Conservation (phyloP, 2,888 invertebrate species). For the Lasioglossum marginatum region DNA sequence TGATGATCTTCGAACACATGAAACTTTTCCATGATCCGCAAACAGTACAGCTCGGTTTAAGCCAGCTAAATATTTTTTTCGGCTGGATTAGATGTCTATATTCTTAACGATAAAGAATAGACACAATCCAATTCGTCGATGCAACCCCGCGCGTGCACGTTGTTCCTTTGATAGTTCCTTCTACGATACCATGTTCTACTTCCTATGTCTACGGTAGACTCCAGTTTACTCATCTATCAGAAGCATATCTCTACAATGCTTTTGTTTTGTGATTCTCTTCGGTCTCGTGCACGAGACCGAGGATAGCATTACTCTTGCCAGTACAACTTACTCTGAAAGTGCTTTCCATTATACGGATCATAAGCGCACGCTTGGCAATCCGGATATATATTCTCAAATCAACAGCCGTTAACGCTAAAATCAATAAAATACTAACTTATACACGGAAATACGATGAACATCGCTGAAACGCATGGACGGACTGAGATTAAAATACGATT, state of each 20-base stretch:
- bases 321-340: slow-evolving; percentile 62
- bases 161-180: slow-evolving; percentile 54
- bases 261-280: slow-evolving; percentile 79
- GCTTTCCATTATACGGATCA: slow-evolving; percentile 73
- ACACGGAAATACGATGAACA: neutral
- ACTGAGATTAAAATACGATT: slow-evolving; percentile 30
- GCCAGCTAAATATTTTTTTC: slow-evolving; percentile 55
- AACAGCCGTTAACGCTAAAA: slow-evolving; percentile 21
- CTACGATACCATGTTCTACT: slow-evolving; percentile 61
- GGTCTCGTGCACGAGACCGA: slow-evolving; percentile 82
- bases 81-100: slow-evolving; percentile 86
- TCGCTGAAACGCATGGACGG: slow-evolving; percentile 41
- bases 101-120: slow-evolving; percentile 89
- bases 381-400: slow-evolving; percentile 20
- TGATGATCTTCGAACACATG: slow-evolving; percentile 22
- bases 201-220: slow-evolving; percentile 51
- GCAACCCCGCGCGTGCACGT: slow-evolving; percentile 59
- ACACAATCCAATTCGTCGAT: slow-evolving; percentile 86
- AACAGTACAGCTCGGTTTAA: slow-evolving; percentile 57
- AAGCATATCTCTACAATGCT: slow-evolving; percentile 79
- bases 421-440: slow-evolving; percentile 39
- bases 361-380: slow-evolving; percentile 51
- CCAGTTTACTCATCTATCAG: slow-evolving; percentile 58
- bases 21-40: slow-evolving; percentile 59
- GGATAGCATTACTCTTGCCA: slow-evolving; percentile 79